A percentile compares a stretch with the other conserved stretches of the same genome.
These are phyloP conservation scores for Gymnothorax reevesii DNA, from an alignment of 2,797 vertebrate genomes.

Conservation along the genomic window DNA sequence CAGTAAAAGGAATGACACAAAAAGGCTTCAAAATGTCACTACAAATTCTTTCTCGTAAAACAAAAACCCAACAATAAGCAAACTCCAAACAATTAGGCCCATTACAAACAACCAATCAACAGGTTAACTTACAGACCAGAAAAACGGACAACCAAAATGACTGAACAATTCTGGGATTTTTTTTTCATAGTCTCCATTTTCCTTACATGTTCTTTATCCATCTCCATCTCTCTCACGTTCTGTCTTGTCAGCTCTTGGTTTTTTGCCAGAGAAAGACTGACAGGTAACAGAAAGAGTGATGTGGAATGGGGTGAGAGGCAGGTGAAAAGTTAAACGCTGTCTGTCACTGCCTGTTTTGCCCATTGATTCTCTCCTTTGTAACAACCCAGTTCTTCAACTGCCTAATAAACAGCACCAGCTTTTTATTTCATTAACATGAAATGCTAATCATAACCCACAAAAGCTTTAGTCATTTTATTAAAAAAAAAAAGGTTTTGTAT, in stretches of 20 bases:
- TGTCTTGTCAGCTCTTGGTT: constrained; percentile 69
- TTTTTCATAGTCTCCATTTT: constrained; percentile 34
- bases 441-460: background rate
- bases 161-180: background rate
- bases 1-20: background rate
- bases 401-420: background rate
- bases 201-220: constrained; percentile 37
- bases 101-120: background rate
- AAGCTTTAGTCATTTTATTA: background rate
- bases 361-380: constrained; percentile 51
- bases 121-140: background rate
- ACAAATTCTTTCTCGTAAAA: background rate
- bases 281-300: constrained; percentile 74
- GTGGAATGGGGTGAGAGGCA: constrained; percentile 70
- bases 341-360: constrained; percentile 52
- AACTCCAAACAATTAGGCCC: background rate
- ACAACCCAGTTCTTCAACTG: background rate
- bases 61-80: background rate
- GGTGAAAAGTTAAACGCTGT: constrained; percentile 73
- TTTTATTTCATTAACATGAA: background rate
- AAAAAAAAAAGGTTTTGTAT: background rate
- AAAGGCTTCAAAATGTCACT: too few species aligned
- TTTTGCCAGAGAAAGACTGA: constrained; percentile 75
- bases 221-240: constrained; percentile 59
- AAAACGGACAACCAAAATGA: background rate